Percentiles rank a stretch among this genome's conserved stretches.
Evolutionary conservation across 2,888 invertebrate genomes (phyloP).

Genomic region (Tenodera sinensis): DNA sequence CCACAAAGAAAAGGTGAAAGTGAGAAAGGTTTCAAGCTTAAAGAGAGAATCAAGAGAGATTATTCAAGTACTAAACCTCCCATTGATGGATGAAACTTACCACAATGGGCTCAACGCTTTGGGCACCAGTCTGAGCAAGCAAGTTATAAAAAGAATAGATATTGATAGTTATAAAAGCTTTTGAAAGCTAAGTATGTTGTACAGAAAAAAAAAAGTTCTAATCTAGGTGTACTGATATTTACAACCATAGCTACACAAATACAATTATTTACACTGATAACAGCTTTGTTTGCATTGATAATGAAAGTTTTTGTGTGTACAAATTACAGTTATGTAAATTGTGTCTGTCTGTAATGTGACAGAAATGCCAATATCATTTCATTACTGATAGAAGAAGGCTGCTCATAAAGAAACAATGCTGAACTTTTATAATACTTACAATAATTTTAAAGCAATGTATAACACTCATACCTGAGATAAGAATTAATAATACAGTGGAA

Average conservation of each 20-base stretch:
- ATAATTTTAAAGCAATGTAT: no score
- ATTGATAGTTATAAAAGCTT: conserved; percentile 11
- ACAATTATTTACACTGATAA: not conserved
- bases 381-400: not conserved
- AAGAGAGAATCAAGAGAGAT: not conserved
- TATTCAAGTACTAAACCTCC: not conserved
- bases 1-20: not conserved
- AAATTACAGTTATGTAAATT: not conserved
- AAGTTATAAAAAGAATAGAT: conserved; percentile 41
- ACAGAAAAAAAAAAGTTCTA: not conserved
- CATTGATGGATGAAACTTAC: conserved; percentile 64
- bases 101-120: conserved; percentile 89
- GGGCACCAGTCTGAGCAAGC: conserved; percentile 44
- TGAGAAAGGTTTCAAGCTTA: not conserved
- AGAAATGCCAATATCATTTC: not conserved
- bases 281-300: not conserved
- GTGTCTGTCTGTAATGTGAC: not conserved
- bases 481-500: no score
- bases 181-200: not conserved
- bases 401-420: not conserved
- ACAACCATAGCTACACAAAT: not conserved
- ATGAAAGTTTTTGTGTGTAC: not conserved
- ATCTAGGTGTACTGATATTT: not conserved
- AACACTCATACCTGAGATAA: no score
- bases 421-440: no score